These are phyloP conservation scores for Lysiphlebus fabarum DNA, from an alignment of 1,140 invertebrate genomes.

Conservation along the genomic window DNA sequence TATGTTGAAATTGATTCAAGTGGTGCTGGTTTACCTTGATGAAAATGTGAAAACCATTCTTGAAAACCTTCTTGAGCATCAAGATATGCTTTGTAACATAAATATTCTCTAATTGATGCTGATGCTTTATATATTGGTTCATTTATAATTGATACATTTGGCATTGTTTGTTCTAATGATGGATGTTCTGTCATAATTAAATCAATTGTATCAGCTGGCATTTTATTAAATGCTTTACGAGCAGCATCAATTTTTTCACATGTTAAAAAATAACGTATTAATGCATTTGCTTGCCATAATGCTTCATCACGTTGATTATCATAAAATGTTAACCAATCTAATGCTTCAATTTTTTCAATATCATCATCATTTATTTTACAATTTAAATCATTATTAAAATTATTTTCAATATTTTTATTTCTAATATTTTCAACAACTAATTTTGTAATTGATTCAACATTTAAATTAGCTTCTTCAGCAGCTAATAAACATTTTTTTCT, in stretches of 20 bases:
- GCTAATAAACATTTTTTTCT: slow-evolving; percentile 61
- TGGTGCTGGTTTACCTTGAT: slow-evolving; percentile 73
- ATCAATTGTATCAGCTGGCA: slow-evolving; percentile 65
- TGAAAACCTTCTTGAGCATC: slow-evolving; percentile 83
- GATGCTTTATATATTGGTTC: slow-evolving; percentile 53
- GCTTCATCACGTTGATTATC: slow-evolving; percentile 74
- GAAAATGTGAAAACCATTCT: slow-evolving; percentile 82
- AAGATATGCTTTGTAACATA: slow-evolving; percentile 75
- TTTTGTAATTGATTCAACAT: slow-evolving; percentile 80
- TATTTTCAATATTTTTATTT: slow-evolving; percentile 43
- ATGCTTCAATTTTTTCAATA: slow-evolving; percentile 72
- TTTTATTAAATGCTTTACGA: slow-evolving; percentile 62
- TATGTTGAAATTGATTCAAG: slow-evolving; percentile 58
- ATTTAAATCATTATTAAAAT: slow-evolving; percentile 37
- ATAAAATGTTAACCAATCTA: slow-evolving; percentile 87
- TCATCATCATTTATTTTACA: slow-evolving; percentile 60
- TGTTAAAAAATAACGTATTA: slow-evolving; percentile 78
- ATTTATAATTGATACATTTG: slow-evolving; percentile 36
- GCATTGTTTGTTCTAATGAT: slow-evolving; percentile 52
- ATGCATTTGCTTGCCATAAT: slow-evolving; percentile 82
- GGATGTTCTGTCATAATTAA: slow-evolving; percentile 59
- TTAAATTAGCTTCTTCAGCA: slow-evolving; percentile 72
- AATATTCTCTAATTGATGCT: slow-evolving; percentile 67
- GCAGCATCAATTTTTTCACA: slow-evolving; percentile 67
- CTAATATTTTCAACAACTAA: slow-evolving; percentile 78